A percentile compares a stretch with the other conserved stretches of the same genome.
Conservation (phyloP, 2,797 vertebrate genomes). For the Anas bernieri region DNA sequence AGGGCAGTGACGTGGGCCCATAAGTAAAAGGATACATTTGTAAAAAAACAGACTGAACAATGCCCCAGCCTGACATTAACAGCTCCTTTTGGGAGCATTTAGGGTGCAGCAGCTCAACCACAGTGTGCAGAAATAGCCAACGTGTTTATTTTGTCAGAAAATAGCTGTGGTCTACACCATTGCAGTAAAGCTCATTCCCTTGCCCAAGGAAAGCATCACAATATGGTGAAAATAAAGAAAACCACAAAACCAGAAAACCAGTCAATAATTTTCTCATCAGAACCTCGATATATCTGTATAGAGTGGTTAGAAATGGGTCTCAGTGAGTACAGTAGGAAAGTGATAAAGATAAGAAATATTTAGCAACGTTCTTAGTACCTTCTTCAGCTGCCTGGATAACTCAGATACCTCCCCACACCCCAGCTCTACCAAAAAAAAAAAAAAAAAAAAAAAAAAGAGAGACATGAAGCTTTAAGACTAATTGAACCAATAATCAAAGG, state of each 20-base stretch:
- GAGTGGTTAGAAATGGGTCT: neutral
- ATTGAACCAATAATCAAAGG: slow-evolving; percentile 74
- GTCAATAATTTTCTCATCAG: neutral
- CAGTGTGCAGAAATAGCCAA: neutral
- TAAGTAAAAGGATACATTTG: neutral
- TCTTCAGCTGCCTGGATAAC: neutral
- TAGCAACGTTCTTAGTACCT: neutral
- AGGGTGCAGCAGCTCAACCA: neutral
- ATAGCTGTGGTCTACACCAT: neutral
- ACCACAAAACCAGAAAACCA: neutral
- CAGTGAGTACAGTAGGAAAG: neutral
- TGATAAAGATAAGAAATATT: neutral
- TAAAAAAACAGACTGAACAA: neutral
- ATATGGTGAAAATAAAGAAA: neutral
- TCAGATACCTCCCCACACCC: neutral
- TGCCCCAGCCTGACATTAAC: neutral
- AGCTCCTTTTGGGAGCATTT: neutral
- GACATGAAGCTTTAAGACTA: slow-evolving; percentile 45
- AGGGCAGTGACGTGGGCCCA: neutral
- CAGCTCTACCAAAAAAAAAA: neutral
- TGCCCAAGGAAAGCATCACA: neutral
- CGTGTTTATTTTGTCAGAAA: accelerated
- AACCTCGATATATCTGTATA: neutral
- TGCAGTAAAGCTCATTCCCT: neutral
- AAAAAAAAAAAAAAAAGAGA: neutral